These are phyloP conservation scores for Scolopax bukidnonensis DNA, from an alignment of 2,797 vertebrate species.

Conservation along the genomic window DNA sequence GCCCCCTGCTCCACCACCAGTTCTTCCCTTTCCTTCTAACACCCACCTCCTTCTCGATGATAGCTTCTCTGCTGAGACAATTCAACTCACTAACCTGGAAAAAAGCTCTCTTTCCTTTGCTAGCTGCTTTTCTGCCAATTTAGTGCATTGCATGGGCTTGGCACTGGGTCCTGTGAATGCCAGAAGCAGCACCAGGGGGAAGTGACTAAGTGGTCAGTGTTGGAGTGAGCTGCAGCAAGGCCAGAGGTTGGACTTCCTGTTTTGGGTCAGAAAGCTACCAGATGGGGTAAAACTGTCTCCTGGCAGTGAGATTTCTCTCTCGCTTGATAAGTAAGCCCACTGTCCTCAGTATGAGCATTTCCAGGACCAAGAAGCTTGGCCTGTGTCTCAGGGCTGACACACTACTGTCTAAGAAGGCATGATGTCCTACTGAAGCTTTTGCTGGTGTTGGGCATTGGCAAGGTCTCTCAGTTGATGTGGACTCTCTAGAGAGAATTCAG, in stretches of 20 bases:
- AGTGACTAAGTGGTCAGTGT: background rate
- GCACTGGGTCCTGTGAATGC: background rate
- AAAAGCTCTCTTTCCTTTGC: background rate
- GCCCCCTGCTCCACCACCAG: background rate
- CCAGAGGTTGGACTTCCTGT: background rate
- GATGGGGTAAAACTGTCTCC: background rate
- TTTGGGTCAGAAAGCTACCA: background rate
- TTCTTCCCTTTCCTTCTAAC: background rate
- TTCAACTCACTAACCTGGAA: background rate
- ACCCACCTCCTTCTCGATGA: accelerated
- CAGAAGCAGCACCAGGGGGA: background rate
- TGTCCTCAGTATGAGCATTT: background rate
- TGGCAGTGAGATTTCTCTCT: background rate
- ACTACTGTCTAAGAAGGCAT: background rate
- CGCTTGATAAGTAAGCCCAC: accelerated
- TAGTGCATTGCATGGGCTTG: accelerated
- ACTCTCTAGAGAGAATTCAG: background rate
- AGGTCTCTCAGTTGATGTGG: background rate
- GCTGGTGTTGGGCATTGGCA: background rate
- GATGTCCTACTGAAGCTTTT: background rate
- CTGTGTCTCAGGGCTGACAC: background rate
- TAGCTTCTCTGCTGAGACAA: background rate
- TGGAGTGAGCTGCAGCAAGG: background rate
- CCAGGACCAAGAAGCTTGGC: background rate
- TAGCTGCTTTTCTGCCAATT: background rate